Conservation (phyloP, 2,888 invertebrate genomes). For the Entomobrya multifasciata region DNA sequence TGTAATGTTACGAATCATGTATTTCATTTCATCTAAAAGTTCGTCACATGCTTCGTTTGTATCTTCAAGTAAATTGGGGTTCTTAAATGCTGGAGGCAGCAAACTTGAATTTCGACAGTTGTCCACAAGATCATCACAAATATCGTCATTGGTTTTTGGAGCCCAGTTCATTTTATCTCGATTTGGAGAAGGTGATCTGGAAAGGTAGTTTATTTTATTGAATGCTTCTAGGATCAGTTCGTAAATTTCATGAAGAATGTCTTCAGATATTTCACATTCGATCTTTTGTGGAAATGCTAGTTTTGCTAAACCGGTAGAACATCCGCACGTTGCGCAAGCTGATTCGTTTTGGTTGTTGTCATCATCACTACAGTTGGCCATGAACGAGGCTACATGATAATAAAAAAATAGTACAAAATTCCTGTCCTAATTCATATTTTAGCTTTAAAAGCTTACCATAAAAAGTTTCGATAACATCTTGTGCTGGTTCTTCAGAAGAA, state of each 20-base stretch:
- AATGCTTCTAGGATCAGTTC: not conserved
- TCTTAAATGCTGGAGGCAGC: not conserved
- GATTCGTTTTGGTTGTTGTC: not conserved
- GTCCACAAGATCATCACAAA: not conserved
- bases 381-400: not conserved
- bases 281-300: not conserved
- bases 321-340: not conserved
- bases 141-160: not conserved
- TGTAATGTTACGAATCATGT: not conserved
- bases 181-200: not conserved
- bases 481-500: not conserved
- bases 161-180: too few species aligned
- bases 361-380: not conserved
- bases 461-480: not conserved
- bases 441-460: not conserved
- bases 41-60: not conserved
- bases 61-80: not conserved
- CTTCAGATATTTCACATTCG: not conserved
- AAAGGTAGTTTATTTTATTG: not conserved
- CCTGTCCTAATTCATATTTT: not conserved
- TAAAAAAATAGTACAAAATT: not conserved
- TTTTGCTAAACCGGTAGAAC: not conserved
- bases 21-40: not conserved
- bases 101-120: not conserved
- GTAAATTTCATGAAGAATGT: not conserved